Conservation (phyloP, 2,888 invertebrate species). For the Melanotus villosus region DNA sequence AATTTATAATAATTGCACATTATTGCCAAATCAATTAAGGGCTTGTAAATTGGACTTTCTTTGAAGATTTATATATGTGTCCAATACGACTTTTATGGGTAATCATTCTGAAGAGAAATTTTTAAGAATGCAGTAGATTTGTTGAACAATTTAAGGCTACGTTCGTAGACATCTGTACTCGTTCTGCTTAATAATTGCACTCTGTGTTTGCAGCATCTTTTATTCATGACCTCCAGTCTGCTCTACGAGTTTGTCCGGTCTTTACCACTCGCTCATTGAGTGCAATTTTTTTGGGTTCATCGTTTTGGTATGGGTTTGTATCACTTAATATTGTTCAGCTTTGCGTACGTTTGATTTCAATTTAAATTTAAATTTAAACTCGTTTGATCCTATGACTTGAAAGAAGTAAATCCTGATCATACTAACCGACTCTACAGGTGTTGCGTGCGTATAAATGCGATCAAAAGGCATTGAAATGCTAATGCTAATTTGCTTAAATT, state of each 20-base stretch:
- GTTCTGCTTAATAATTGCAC: conserved; percentile 26
- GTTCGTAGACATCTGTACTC: conserved; percentile 23
- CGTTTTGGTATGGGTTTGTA: conserved; percentile 15
- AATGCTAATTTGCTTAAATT: background rate
- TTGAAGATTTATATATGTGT: too few relatives aligned
- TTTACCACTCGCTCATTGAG: conserved; percentile 32
- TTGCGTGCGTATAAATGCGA: background rate
- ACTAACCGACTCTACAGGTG: conserved; percentile 7
- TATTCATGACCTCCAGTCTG: conserved; percentile 40
- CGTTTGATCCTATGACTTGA: conserved; percentile 4
- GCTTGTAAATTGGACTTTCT: too few relatives aligned
- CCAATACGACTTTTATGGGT: too few relatives aligned
- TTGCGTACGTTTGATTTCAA: background rate
- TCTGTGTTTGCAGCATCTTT: conserved; percentile 34
- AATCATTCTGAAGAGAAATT: too few relatives aligned
- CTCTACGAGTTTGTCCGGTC: conserved; percentile 41
- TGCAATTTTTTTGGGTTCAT: conserved; percentile 16
- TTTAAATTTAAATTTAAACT: conserved; percentile 7
- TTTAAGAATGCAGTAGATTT: conserved; percentile 7
- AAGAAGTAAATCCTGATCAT: background rate
- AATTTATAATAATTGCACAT: too few relatives aligned
- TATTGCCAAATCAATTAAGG: too few relatives aligned
- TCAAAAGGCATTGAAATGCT: background rate
- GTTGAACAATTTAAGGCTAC: conserved; percentile 6
- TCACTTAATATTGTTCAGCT: background rate